Evolutionary conservation across 92 coral and sea anemone species (phyloP).

Genomic region (Zoanthus solanderi): DNA sequence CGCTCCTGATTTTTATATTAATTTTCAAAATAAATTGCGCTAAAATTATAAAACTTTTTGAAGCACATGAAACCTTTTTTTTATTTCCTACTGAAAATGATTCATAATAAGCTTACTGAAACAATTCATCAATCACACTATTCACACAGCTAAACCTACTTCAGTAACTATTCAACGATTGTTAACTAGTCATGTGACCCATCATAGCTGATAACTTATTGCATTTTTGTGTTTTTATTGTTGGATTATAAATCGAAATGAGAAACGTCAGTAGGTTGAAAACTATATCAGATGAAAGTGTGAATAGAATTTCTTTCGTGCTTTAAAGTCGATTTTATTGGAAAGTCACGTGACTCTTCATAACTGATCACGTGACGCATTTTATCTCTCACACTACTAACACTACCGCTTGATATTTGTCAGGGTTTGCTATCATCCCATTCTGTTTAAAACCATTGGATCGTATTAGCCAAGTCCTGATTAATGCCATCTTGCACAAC

Average conservation of each 20-base stretch:
- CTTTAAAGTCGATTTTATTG: conserved; percentile 41
- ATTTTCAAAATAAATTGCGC: conserved; percentile 43
- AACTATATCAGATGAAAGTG: conserved; percentile 30
- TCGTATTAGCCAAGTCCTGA: no score
- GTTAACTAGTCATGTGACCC: conserved; percentile 26
- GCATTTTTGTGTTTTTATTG: conserved; percentile 21
- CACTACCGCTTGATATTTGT: no score
- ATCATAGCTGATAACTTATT: conserved; percentile 3
- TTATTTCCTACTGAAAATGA: conserved; percentile 32
- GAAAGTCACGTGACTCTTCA: conserved; percentile 58
- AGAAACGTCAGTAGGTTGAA: conserved; percentile 33
- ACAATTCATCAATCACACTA: conserved; percentile 42
- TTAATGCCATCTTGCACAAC: no score
- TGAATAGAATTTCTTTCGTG: conserved; percentile 14
- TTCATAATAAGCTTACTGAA: conserved; percentile 39
- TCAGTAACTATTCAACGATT: conserved; percentile 42
- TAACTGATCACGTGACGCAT: conserved; percentile 58
- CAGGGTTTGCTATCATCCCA: no score
- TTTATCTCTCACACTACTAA: conserved; percentile 38
- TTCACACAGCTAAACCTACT: conserved; percentile 45
- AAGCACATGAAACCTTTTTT: conserved; percentile 30
- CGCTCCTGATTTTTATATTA: conserved; percentile 23
- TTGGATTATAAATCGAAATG: conserved; percentile 7
- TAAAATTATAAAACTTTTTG: conserved; percentile 35
- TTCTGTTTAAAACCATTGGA: no score